Evolutionary conservation across 1,140 invertebrate species (phyloP).

Genomic region (Dermatophagoides farinae): DNA sequence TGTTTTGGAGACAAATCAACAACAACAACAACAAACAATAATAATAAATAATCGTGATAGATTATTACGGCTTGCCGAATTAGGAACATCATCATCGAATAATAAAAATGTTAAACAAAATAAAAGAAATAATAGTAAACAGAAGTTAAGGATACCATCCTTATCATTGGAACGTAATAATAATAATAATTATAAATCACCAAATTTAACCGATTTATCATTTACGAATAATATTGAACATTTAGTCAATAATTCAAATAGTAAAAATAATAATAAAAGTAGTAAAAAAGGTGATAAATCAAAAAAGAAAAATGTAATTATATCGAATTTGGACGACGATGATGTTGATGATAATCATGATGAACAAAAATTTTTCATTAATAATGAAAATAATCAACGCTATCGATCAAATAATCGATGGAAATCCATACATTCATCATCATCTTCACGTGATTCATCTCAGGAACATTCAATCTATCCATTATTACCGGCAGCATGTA

Average conservation of each 20-base stretch:
- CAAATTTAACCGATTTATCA: not conserved
- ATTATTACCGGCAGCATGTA: no score
- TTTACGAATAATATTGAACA: constrained; percentile 8
- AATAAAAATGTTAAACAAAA: not conserved
- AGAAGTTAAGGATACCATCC: not conserved
- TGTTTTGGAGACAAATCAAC: no score
- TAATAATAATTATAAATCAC: not conserved
- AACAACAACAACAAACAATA: no score
- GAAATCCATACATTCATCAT: not conserved
- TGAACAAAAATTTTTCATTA: no score
- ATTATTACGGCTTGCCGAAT: not conserved
- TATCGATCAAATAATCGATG: no score
- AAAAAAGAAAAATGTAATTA: not conserved
- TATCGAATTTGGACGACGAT: not conserved
- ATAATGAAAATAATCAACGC: not conserved
- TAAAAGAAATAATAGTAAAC: not conserved
- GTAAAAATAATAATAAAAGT: not conserved
- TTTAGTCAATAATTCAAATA: not conserved
- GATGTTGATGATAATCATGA: no score
- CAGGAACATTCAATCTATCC: no score
- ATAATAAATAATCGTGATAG: not conserved
- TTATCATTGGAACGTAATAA: not conserved
- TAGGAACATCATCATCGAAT: no score
- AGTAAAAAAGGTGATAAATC: not conserved
- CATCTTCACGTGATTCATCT: not conserved